Conservation (phyloP, 2,888 invertebrate species). For the Pristionchus japonicus region DNA sequence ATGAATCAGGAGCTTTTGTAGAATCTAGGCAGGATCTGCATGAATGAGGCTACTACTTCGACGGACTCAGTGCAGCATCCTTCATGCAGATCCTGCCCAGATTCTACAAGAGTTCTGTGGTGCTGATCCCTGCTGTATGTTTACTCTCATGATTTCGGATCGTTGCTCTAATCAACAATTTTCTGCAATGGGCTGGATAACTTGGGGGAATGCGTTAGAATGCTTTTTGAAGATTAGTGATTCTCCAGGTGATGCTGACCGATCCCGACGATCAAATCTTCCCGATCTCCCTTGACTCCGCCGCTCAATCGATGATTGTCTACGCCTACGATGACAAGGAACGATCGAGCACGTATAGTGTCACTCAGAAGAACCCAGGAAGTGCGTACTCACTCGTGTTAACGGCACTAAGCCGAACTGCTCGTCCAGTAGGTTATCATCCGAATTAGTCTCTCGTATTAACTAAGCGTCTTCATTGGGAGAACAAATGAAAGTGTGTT, state of each 20-base stretch:
- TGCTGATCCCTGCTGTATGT: background rate
- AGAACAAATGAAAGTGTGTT: too few relatives aligned
- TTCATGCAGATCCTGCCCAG: slow-evolving; percentile 15
- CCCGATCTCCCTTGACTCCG: background rate
- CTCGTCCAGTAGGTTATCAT: too few relatives aligned
- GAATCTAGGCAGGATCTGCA: background rate
- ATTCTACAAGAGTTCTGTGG: background rate
- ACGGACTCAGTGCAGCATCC: background rate
- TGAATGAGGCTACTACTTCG: slow-evolving; percentile 13
- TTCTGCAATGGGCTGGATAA: too few relatives aligned
- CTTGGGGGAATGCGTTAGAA: too few relatives aligned
- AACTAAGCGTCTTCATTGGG: too few relatives aligned
- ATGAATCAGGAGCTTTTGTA: slow-evolving; percentile 4
- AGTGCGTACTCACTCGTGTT: background rate
- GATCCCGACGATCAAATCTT: background rate
- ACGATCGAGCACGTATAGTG: too few relatives aligned
- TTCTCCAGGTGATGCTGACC: background rate
- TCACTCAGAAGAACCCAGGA: too few relatives aligned
- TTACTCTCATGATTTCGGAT: too few relatives aligned
- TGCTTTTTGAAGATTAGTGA: too few relatives aligned
- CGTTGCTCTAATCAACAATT: too few relatives aligned
- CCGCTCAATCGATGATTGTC: background rate
- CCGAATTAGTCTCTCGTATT: too few relatives aligned
- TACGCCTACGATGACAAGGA: background rate
- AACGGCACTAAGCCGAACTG: too few relatives aligned